Conservation (phyloP, 2,113 vertebrate species). For the Anser cygnoides region DNA sequence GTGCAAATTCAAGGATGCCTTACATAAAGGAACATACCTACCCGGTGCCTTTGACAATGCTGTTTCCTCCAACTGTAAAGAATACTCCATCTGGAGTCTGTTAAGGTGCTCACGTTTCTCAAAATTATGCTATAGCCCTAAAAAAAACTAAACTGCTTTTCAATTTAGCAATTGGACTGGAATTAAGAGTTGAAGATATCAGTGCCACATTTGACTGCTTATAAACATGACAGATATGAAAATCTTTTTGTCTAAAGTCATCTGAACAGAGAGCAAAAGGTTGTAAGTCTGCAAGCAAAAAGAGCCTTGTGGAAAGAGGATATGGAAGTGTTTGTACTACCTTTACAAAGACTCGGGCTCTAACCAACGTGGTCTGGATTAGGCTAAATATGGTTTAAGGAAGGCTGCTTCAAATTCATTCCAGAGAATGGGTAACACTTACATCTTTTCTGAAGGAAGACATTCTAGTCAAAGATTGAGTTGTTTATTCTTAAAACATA, state of each 20-base stretch:
- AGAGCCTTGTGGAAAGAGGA: background rate
- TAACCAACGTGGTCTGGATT: background rate
- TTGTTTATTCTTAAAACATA: background rate
- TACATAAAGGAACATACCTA: background rate
- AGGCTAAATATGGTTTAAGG: background rate
- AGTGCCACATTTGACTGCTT: background rate
- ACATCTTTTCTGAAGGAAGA: background rate
- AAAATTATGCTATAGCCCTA: background rate
- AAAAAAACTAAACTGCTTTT: background rate
- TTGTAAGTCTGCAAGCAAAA: background rate
- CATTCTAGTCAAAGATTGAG: background rate
- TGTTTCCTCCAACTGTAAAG: background rate
- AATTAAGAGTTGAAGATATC: background rate
- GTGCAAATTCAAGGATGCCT: background rate
- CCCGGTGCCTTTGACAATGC: background rate
- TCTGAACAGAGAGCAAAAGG: background rate
- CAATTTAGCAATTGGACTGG: background rate
- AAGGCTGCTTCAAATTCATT: background rate
- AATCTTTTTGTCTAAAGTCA: background rate
- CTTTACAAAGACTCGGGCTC: background rate
- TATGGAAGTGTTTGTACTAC: background rate
- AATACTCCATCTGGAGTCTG: too few relatives aligned
- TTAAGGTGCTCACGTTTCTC: background rate
- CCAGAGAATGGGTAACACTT: background rate
- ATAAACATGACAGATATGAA: background rate